Percentiles rank a stretch among this genome's conserved stretches.
phyloP scores from a whole-genome alignment of 2,113 vertebrate species.

The Cebus imitator region DNA sequence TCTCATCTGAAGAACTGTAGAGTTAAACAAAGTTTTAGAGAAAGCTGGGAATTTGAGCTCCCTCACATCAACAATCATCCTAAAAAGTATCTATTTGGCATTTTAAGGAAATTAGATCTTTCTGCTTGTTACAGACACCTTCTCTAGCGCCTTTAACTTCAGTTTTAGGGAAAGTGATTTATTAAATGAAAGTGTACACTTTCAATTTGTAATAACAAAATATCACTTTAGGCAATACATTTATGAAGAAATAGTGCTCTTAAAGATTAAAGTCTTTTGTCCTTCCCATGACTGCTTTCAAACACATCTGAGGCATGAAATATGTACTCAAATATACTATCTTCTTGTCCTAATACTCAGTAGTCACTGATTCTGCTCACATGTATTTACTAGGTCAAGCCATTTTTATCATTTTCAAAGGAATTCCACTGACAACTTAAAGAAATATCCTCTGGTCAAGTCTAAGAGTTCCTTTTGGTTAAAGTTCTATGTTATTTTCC shows the following conservation, averaged over 20 bases:
- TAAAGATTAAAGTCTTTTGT: neutral
- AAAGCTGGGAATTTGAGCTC: neutral
- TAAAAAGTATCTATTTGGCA: neutral
- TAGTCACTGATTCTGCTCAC: slow-evolving; percentile 45
- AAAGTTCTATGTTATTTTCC: neutral
- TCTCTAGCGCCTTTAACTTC: neutral
- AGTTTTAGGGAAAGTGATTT: neutral
- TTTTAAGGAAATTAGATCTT: neutral
- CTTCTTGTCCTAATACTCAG: neutral
- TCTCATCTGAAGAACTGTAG: neutral
- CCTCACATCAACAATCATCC: neutral
- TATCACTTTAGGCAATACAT: neutral
- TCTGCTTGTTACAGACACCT: neutral
- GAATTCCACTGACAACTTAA: slow-evolving; percentile 45
- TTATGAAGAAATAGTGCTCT: slow-evolving; percentile 13
- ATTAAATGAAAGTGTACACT: too few species aligned
- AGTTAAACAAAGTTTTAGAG: neutral
- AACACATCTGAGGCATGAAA: neutral
- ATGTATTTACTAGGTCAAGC: slow-evolving; percentile 56
- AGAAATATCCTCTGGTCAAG: neutral
- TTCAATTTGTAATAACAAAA: neutral
- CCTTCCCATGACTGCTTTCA: neutral
- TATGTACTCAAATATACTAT: neutral
- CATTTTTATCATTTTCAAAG: slow-evolving; percentile 60
- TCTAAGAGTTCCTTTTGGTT: neutral